These are phyloP conservation scores for Rhabdomys pumilio DNA, from an alignment of 2,797 vertebrate species.

Conservation along the genomic window DNA sequence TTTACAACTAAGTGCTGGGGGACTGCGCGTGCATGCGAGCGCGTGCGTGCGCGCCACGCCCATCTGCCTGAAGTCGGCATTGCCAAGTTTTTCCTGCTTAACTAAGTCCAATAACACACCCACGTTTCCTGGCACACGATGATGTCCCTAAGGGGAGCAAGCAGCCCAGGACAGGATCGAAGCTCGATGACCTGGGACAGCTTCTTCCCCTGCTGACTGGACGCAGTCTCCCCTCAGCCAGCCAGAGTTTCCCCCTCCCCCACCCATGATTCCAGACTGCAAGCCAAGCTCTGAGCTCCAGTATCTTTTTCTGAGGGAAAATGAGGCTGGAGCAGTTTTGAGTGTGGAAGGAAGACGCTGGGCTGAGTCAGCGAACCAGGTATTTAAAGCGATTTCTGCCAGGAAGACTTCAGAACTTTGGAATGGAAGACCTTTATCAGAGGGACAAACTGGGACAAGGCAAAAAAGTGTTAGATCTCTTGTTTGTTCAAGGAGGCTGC, in stretches of 20 bases:
- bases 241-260: not conserved
- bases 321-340: not conserved
- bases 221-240: not conserved
- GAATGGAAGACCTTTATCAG: not conserved
- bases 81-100: not conserved
- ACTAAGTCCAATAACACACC: not conserved
- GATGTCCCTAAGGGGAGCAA: not conserved
- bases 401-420: not conserved
- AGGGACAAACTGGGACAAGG: slow-evolving; percentile 9
- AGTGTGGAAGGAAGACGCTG: not conserved
- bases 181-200: not conserved
- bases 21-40: not conserved
- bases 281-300: not conserved
- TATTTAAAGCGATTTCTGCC: not conserved
- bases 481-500: not conserved
- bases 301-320: not conserved
- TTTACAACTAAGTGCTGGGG: too few species aligned
- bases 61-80: not conserved
- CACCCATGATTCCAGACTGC: not conserved
- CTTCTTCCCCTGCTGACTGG: not conserved
- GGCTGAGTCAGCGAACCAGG: not conserved
- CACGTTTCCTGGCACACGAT: not conserved
- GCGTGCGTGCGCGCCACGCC: not conserved
- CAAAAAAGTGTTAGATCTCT: not conserved
- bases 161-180: not conserved